phyloP scores from a whole-genome alignment of 30 jellyfish, hydroid and myxozoan genomes.

The Pseudorhiza aurosa region DNA sequence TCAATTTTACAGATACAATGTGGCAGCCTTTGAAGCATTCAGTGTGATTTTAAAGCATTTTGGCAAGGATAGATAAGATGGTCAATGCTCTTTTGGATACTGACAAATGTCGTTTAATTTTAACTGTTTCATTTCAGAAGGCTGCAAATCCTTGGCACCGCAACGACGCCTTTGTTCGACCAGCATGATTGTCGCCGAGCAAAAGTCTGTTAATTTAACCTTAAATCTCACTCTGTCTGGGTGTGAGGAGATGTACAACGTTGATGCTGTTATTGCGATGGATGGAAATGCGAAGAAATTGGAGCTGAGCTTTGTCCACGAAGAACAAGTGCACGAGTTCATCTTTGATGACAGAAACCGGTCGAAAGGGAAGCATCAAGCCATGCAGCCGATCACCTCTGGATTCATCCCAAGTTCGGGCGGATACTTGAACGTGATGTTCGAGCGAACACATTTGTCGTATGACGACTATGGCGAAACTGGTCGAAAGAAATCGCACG shows the following conservation, averaged over 20 bases:
- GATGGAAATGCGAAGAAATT: not conserved
- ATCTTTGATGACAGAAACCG: conserved; percentile 1
- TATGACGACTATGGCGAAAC: not conserved
- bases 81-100: too few relatives aligned
- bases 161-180: not conserved
- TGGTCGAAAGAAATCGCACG: not conserved
- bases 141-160: not conserved
- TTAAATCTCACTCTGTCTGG: not conserved
- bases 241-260: not conserved
- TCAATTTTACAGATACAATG: too few relatives aligned
- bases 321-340: not conserved
- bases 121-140: too few relatives aligned
- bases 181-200: conserved; percentile 4
- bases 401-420: conserved; percentile 19
- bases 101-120: too few relatives aligned
- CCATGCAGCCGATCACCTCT: not conserved
- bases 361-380: not conserved
- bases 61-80: too few relatives aligned
- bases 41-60: too few relatives aligned
- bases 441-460: not conserved
- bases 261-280: not conserved
- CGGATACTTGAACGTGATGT: not conserved
- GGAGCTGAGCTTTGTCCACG: not conserved
- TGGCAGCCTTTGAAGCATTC: too few relatives aligned
- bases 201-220: not conserved